phyloP scores from a whole-genome alignment of 2,797 vertebrate species.

The Mus spretus region DNA sequence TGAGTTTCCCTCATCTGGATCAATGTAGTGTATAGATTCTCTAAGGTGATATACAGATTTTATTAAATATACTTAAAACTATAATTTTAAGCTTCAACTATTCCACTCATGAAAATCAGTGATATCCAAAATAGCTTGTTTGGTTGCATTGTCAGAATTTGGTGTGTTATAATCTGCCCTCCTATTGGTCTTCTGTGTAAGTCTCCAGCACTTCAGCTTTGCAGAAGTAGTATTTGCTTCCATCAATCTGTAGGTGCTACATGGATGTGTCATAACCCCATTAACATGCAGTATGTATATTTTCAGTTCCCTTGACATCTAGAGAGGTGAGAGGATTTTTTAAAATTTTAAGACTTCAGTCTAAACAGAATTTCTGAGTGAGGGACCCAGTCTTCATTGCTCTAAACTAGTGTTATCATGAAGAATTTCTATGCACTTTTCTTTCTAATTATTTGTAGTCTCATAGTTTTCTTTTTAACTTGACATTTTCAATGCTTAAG shows the following conservation, averaged over 20 bases:
- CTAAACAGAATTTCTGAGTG: neutral
- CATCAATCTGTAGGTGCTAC: neutral
- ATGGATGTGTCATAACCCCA: neutral
- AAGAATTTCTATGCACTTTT: neutral
- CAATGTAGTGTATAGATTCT: neutral
- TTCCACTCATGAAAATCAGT: neutral
- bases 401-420: neutral
- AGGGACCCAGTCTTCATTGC: neutral
- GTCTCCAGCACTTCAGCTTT: neutral
- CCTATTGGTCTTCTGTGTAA: neutral
- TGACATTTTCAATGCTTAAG: neutral
- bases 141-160: neutral
- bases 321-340: neutral
- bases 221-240: neutral
- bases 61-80: conserved; percentile 4
- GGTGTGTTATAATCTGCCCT: neutral
- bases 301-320: neutral
- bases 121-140: neutral
- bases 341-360: neutral
- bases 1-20: conserved; percentile 16
- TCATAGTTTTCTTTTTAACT: neutral
- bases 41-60: neutral
- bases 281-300: neutral
- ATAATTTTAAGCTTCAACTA: neutral
- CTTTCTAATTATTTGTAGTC: neutral